These are phyloP conservation scores for Coregonus ussuriensis DNA, from an alignment of 2,797 vertebrate species.

Conservation along the genomic window DNA sequence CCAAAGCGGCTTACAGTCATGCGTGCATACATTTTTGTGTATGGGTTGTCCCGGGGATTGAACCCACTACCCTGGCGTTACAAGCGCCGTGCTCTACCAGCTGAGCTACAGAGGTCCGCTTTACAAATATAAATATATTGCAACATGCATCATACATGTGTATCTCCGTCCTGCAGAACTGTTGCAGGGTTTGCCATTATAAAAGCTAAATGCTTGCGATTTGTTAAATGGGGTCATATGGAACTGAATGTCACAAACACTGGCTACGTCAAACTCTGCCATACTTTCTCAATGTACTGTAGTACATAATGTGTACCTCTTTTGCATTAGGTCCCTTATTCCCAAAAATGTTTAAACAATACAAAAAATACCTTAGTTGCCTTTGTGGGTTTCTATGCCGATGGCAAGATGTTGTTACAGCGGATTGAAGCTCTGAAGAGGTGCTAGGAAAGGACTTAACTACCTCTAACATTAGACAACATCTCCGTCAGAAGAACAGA, in stretches of 20 bases:
- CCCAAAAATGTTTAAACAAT: not conserved
- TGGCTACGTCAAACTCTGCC: too few species aligned
- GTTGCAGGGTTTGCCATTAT: not conserved
- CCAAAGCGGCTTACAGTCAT: too few species aligned
- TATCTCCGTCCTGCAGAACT: not conserved
- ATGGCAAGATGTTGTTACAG: not conserved
- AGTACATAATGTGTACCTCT: not conserved
- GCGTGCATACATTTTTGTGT: too few species aligned
- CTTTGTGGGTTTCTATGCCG: not conserved
- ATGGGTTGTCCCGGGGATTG: too few species aligned
- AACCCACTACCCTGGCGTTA: too few species aligned
- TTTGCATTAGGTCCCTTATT: not conserved
- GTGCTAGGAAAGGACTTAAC: not conserved
- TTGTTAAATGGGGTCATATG: not conserved
- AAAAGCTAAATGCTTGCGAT: not conserved
- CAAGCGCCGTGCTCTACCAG: too few species aligned
- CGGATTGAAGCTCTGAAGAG: not conserved
- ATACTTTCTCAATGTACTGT: too few species aligned
- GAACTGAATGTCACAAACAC: not conserved
- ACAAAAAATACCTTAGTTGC: not conserved
- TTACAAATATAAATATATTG: not conserved
- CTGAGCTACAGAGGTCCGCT: not conserved
- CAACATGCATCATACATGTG: not conserved
- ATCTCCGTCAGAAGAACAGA: not conserved
- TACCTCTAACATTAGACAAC: not conserved